These are phyloP conservation scores for Garrulus glandarius DNA, from an alignment of 2,797 vertebrate species.

Conservation along the genomic window DNA sequence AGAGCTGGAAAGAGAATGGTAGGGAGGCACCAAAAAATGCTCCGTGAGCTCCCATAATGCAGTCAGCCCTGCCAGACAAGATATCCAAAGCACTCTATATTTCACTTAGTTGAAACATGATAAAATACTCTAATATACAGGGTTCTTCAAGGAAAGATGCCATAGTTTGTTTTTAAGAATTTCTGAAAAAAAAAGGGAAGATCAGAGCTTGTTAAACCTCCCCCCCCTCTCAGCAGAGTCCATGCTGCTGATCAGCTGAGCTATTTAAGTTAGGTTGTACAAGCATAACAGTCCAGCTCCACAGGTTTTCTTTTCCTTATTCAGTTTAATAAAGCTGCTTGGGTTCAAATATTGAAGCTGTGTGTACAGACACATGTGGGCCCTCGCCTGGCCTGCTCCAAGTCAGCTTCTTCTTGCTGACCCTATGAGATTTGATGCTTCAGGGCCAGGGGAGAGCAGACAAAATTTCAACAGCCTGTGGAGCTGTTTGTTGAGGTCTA, in stretches of 20 bases:
- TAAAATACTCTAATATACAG: neutral
- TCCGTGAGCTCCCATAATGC: neutral
- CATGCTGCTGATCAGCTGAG: neutral
- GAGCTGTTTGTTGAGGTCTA: constrained; percentile 7
- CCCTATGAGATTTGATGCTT: neutral
- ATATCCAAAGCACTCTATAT: neutral
- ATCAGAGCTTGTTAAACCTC: neutral
- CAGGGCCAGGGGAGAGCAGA: neutral
- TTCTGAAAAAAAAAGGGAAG: neutral
- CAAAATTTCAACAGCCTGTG: neutral
- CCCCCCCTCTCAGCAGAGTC: neutral
- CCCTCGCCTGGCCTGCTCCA: neutral
- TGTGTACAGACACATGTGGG: accelerated
- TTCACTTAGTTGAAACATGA: neutral
- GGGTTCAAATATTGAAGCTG: neutral
- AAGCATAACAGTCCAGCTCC: neutral
- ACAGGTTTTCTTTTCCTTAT: neutral
- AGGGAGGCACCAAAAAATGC: neutral
- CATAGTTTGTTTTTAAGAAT: neutral
- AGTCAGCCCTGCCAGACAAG: neutral
- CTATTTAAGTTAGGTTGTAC: neutral
- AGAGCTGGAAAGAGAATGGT: neutral
- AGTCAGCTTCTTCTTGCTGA: neutral
- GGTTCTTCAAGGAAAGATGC: neutral
- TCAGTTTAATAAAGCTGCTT: neutral